Percentiles rank a stretch among this genome's conserved stretches.
These are phyloP conservation scores for Eupithecia subfuscata DNA, from an alignment of 2,888 invertebrate genomes.

Conservation along the genomic window DNA sequence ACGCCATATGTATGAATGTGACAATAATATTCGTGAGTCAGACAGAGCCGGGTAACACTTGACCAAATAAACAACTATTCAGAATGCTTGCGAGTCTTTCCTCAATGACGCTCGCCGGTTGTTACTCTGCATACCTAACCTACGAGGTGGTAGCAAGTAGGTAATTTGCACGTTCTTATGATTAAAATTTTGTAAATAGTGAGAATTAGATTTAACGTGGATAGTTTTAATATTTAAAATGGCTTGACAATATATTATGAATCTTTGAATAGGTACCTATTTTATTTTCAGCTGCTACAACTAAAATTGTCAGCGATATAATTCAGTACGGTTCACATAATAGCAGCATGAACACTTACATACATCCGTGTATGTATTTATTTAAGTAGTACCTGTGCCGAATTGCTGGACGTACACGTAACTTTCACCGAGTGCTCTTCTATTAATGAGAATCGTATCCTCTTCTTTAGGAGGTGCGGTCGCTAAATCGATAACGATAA, in stretches of 20 bases:
- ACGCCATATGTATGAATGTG: conserved; percentile 72
- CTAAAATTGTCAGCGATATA: background rate
- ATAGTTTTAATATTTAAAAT: too few species aligned
- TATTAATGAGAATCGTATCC: conserved; percentile 38
- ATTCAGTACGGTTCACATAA: conserved; percentile 13
- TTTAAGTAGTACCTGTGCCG: conserved; percentile 42
- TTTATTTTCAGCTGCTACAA: background rate
- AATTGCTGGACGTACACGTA: conserved; percentile 40
- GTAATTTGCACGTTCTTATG: conserved; percentile 19
- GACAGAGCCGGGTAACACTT: conserved; percentile 66
- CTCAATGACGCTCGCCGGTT: conserved; percentile 57
- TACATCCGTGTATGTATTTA: conserved; percentile 41
- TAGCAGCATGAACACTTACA: conserved; percentile 29
- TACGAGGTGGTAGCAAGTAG: conserved; percentile 24
- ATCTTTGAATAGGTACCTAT: background rate
- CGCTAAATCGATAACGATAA: background rate
- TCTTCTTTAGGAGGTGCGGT: conserved; percentile 14
- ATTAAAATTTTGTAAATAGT: background rate
- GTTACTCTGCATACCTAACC: conserved; percentile 2
- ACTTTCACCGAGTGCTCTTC: conserved; percentile 45
- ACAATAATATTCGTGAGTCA: conserved; percentile 81
- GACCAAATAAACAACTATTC: conserved; percentile 79
- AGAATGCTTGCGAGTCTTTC: conserved; percentile 64
- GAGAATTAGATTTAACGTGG: too few species aligned
- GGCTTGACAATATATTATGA: background rate